Conservation (phyloP, 1,140 invertebrate genomes). For the Zaprionus vittiger region DNA sequence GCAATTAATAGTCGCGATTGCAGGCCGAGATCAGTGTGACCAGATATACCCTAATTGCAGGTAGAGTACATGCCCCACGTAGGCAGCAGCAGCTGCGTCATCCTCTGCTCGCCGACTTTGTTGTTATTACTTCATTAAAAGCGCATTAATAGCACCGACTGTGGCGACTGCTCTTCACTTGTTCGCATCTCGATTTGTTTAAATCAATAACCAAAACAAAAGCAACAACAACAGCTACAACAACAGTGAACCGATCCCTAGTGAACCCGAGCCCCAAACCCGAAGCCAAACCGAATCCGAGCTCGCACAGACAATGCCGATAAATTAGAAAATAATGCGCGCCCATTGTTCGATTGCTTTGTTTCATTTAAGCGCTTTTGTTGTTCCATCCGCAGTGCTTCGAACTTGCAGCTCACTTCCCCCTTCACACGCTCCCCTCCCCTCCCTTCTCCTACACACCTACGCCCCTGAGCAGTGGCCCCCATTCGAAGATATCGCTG, state of each 20-base stretch:
- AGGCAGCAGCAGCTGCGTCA: conserved; percentile 22
- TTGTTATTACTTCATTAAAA: conserved; percentile 82
- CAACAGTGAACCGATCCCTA: conserved; percentile 51
- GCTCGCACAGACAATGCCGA: conserved; percentile 66
- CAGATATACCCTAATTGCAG: conserved; percentile 58
- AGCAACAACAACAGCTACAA: conserved; percentile 46
- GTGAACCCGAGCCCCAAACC: conserved; percentile 5
- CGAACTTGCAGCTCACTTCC: conserved; percentile 9
- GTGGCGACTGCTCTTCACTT: conserved; percentile 71
- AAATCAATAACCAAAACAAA: conserved; percentile 80
- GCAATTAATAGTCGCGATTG: conserved; percentile 73
- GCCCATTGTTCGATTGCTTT: conserved; percentile 77
- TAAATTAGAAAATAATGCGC: conserved; percentile 83
- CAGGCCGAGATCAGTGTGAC: conserved; percentile 20
- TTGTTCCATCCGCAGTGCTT: conserved; percentile 51
- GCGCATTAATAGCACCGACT: conserved; percentile 65
- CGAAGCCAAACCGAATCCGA: conserved; percentile 38
- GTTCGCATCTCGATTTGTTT: conserved; percentile 75
- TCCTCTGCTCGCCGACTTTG: conserved; percentile 39
- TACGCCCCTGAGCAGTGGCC: background rate
- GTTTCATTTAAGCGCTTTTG: conserved; percentile 83
- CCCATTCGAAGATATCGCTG: background rate
- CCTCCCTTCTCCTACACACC: background rate
- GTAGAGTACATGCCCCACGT: conserved; percentile 1
- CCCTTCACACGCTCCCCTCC: background rate